Evolutionary conservation across 1,140 invertebrate genomes (phyloP).

Genomic region (Neodiprion pinetum): DNA sequence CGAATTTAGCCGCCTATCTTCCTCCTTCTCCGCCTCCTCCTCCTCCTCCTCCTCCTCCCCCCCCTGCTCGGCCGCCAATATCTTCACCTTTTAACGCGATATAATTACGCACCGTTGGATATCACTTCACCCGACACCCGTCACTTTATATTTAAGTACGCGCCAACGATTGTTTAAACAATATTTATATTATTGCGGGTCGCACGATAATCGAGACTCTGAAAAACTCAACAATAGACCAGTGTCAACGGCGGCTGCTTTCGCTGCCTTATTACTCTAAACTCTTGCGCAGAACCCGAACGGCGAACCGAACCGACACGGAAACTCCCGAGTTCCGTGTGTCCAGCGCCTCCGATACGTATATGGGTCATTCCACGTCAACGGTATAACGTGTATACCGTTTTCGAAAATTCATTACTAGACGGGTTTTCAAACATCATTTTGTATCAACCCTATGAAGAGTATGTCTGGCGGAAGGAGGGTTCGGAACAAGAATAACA

Average conservation of each 20-base stretch:
- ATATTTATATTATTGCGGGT: background rate
- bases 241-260: conserved; percentile 6
- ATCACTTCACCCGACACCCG: background rate
- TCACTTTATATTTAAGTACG: background rate
- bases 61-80: too few relatives aligned
- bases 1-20: background rate
- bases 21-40: too few relatives aligned
- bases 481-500: too few relatives aligned
- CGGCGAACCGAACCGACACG: background rate
- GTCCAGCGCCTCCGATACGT: background rate
- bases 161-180: background rate
- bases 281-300: conserved; percentile 4
- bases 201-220: background rate
- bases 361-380: background rate
- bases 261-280: background rate
- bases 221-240: background rate
- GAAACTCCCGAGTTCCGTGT: background rate
- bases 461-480: too few relatives aligned
- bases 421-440: too few relatives aligned
- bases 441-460: too few relatives aligned
- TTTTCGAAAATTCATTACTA: too few relatives aligned
- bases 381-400: background rate
- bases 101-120: background rate
- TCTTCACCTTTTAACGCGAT: background rate
- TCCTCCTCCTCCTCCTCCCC: too few relatives aligned